Percentiles rank a stretch among this genome's conserved stretches.
These are phyloP conservation scores for Acanthosepion esculentum DNA, from an alignment of 2,888 invertebrate genomes.

Conservation along the genomic window DNA sequence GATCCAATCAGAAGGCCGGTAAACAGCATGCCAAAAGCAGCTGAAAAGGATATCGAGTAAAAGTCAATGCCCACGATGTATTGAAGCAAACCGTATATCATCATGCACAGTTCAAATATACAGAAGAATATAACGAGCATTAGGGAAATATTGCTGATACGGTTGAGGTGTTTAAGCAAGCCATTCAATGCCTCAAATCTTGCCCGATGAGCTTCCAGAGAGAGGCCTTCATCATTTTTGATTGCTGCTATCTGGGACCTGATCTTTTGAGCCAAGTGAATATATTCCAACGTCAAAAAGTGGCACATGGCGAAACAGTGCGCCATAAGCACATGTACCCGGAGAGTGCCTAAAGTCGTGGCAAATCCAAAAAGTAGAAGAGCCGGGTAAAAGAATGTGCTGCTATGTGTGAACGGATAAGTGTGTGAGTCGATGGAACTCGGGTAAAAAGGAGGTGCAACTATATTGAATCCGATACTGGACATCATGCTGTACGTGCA, in stretches of 20 bases:
- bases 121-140: not conserved
- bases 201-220: not conserved
- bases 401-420: not conserved
- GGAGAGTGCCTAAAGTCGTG: not conserved
- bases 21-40: not conserved
- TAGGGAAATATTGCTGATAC: not conserved
- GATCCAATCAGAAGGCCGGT: not conserved
- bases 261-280: not conserved
- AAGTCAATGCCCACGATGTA: not conserved
- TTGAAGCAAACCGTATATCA: not conserved
- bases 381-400: not conserved
- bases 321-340: not conserved
- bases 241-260: not conserved
- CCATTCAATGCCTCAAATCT: not conserved
- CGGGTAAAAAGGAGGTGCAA: not conserved
- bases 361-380: not conserved
- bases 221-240: not conserved
- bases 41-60: not conserved
- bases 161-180: conserved; percentile 2
- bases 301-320: not conserved
- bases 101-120: not conserved
- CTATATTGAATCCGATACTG: not conserved
- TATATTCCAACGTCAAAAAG: not conserved
- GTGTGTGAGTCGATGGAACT: not conserved
- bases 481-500: not conserved